Conservation (phyloP, 2,888 invertebrate species). For the Ellobium chinense region DNA sequence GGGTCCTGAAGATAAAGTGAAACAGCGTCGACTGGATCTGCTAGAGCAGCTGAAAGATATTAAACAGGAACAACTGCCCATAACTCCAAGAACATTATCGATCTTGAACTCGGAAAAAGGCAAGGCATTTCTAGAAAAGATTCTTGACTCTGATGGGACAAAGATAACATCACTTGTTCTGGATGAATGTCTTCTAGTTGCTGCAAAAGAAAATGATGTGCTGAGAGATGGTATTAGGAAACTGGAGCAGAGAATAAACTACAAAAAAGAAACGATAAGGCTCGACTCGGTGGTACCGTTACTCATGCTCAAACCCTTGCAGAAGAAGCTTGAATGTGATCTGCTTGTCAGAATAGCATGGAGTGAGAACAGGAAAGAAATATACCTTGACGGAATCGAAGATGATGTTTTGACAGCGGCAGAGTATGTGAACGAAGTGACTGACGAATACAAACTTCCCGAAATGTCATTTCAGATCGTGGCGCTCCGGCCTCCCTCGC, state of each 20-base stretch:
- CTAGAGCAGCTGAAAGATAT: slow-evolving; percentile 8
- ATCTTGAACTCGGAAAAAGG: slow-evolving; percentile 12
- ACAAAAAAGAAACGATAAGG: slow-evolving; percentile 10
- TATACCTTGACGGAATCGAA: slow-evolving; percentile 15
- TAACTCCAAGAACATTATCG: not conserved
- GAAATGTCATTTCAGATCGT: slow-evolving; percentile 5
- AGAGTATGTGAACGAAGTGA: not conserved
- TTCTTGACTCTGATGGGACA: not conserved
- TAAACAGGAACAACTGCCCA: not conserved
- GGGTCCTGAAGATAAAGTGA: not conserved
- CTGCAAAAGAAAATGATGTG: not conserved
- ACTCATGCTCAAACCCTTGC: not conserved
- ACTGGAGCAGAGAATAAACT: slow-evolving; percentile 2
- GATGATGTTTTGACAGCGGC: slow-evolving; percentile 24
- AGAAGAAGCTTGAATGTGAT: not conserved
- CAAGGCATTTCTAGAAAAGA: not conserved
- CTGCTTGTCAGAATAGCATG: slow-evolving; percentile 18
- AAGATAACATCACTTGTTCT: not conserved
- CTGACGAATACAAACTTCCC: not conserved
- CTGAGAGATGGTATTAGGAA: not conserved
- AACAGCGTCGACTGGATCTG: not conserved
- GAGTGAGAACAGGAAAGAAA: not conserved
- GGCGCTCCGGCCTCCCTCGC: too few relatives aligned
- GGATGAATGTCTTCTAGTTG: not conserved
- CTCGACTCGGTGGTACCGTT: not conserved